A percentile compares a stretch with the other conserved stretches of the same genome.
Evolutionary conservation across 2,113 vertebrate genomes (phyloP).

Genomic region (Abramis brama): DNA sequence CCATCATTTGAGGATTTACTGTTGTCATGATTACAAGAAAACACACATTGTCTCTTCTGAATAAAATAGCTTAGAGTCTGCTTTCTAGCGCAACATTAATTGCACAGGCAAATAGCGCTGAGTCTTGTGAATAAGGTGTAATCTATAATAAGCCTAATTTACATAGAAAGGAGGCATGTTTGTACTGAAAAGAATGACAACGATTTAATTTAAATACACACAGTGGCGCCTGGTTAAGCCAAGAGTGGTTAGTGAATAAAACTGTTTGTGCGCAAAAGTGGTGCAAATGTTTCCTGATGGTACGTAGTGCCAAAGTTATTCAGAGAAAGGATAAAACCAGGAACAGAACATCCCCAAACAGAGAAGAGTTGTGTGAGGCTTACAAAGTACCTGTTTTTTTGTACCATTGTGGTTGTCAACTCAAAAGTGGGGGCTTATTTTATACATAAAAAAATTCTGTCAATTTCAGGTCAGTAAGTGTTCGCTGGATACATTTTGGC

Average conservation of each 20-base stretch:
- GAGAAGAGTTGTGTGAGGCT: not conserved
- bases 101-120: slow-evolving; percentile 19
- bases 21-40: not conserved
- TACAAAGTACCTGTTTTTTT: not conserved
- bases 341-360: not conserved
- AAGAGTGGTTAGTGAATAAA: not conserved
- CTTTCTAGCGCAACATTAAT: slow-evolving; percentile 16
- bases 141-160: slow-evolving; percentile 32
- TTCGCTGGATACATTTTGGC: slow-evolving; percentile 73
- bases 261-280: not conserved
- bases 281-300: not conserved
- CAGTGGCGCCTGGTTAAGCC: not conserved
- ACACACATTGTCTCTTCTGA: not conserved
- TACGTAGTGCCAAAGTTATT: not conserved
- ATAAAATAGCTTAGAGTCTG: not conserved
- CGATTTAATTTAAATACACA: slow-evolving; percentile 33
- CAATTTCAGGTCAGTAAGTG: slow-evolving; percentile 66
- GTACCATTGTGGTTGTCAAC: not conserved
- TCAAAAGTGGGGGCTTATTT: slow-evolving; percentile 38
- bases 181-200: slow-evolving; percentile 28
- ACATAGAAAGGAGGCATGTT: slow-evolving; percentile 36
- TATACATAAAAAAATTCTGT: slow-evolving; percentile 71
- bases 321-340: slow-evolving; percentile 1
- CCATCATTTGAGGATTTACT: slow-evolving; percentile 6
- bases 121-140: slow-evolving; percentile 26